Evolutionary conservation across 2,113 vertebrate species (phyloP).

Genomic region (Canis aureus): DNA sequence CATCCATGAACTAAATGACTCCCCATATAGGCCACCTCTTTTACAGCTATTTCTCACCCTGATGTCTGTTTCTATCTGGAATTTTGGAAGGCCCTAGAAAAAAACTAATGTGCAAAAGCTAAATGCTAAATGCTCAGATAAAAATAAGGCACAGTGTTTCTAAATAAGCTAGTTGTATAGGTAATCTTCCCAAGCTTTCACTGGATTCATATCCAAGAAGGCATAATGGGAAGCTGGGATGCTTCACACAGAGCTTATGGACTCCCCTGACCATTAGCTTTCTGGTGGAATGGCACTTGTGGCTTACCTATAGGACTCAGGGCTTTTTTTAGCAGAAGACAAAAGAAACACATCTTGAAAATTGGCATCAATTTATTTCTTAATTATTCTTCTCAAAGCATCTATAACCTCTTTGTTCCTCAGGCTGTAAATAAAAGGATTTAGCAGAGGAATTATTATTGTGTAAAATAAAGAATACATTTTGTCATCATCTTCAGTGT

Average conservation of each 20-base stretch:
- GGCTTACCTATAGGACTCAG: not conserved
- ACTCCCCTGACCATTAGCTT: not conserved
- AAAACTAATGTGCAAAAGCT: not conserved
- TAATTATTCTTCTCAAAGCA: slow-evolving; percentile 48
- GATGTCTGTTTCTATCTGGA: not conserved
- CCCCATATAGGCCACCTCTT: not conserved
- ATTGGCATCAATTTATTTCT: not conserved
- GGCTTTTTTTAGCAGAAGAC: not conserved
- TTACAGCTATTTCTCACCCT: not conserved
- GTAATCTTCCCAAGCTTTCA: not conserved
- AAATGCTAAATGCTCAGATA: not conserved
- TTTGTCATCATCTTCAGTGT: slow-evolving; percentile 22
- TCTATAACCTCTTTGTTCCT: slow-evolving; percentile 64
- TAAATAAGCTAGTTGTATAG: not conserved
- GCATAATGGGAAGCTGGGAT: not conserved
- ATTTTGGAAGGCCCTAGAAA: not conserved
- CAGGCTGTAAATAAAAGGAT: slow-evolving; percentile 72
- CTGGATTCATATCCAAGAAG: not conserved
- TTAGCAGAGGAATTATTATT: slow-evolving; percentile 62
- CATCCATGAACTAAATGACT: not conserved
- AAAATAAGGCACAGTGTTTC: not conserved
- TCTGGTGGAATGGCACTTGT: not conserved
- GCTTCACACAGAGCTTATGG: not conserved
- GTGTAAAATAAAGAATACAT: slow-evolving; percentile 72
- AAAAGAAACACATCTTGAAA: not conserved